Conservation (phyloP, 35 echinoderm and acorn worm genomes). For the Strongylocentrotus purpuratus region DNA sequence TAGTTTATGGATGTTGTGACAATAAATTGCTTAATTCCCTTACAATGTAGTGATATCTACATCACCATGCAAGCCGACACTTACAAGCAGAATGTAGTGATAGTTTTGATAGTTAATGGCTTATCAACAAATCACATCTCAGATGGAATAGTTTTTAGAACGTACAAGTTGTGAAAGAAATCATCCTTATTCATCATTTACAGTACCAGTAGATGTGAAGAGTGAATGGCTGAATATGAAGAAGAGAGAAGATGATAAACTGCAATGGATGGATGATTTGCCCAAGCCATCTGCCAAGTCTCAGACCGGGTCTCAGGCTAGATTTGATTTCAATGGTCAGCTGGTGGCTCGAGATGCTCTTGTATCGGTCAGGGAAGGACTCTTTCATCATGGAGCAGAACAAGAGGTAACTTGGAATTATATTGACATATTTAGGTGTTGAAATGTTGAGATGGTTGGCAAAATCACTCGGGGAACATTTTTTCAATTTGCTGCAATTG, state of each 20-base stretch:
- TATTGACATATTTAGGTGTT: too few species aligned
- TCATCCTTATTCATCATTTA: not conserved
- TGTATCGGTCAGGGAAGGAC: slow-evolving; percentile 80
- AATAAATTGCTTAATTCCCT: not conserved
- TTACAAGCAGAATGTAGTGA: too few species aligned
- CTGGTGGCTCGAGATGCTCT: slow-evolving; percentile 85
- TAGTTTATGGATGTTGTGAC: too few species aligned
- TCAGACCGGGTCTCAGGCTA: slow-evolving; percentile 71
- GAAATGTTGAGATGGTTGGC: too few species aligned
- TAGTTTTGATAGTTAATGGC: too few species aligned
- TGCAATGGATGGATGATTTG: slow-evolving; percentile 92
- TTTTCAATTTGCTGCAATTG: too few species aligned
- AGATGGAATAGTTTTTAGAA: not conserved
- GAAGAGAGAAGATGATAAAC: slow-evolving; percentile 82
- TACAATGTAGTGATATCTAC: too few species aligned
- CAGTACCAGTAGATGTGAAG: slow-evolving; percentile 60
- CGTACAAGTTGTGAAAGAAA: not conserved
- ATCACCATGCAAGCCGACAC: too few species aligned
- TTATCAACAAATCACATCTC: not conserved
- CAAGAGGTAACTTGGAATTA: slow-evolving; percentile 77
- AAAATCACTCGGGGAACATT: too few species aligned
- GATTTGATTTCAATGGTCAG: slow-evolving; percentile 95
- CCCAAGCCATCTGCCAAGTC: slow-evolving; percentile 89
- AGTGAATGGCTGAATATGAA: slow-evolving; percentile 93
- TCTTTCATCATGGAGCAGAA: slow-evolving; percentile 97